A percentile compares a stretch with the other conserved stretches of the same genome.
Evolutionary conservation across 64 coral and sea anemone species (phyloP).

Genomic region (Pocillopora damicornis): DNA sequence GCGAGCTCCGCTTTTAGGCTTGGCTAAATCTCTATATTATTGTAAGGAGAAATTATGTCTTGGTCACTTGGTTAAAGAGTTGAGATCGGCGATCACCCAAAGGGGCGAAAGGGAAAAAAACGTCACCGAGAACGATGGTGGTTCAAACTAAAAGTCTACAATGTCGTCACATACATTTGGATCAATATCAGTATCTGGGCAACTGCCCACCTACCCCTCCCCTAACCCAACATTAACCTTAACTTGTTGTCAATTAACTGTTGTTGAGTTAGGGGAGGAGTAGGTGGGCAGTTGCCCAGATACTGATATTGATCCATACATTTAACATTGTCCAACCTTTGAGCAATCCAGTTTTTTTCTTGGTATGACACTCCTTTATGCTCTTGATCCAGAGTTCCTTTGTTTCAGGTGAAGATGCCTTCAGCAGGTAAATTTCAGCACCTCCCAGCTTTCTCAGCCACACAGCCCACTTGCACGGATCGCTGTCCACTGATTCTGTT

Average conservation of each 20-base stretch:
- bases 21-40: too few species aligned
- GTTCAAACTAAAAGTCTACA: too few species aligned
- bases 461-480: conserved; percentile 88
- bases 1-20: too few species aligned
- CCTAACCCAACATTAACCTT: too few species aligned
- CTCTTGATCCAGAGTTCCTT: conserved; percentile 79
- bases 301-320: neutral
- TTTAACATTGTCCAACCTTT: conserved; percentile 53
- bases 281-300: neutral
- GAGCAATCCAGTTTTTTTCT: conserved; percentile 78
- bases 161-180: too few species aligned
- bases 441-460: conserved; percentile 74
- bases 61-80: too few species aligned
- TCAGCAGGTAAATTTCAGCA: conserved; percentile 81
- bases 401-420: conserved; percentile 51
- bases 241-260: too few species aligned
- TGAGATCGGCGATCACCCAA: too few species aligned
- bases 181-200: neutral
- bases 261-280: too few species aligned
- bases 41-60: too few species aligned
- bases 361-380: conserved; percentile 78
- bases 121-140: neutral
- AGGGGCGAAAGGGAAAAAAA: neutral
- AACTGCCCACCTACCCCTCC: too few species aligned
- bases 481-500: conserved; percentile 79